A percentile compares a stretch with the other conserved stretches of the same genome.
phyloP scores from a whole-genome alignment of 2,113 vertebrate genomes.

The Trichechus manatus region DNA sequence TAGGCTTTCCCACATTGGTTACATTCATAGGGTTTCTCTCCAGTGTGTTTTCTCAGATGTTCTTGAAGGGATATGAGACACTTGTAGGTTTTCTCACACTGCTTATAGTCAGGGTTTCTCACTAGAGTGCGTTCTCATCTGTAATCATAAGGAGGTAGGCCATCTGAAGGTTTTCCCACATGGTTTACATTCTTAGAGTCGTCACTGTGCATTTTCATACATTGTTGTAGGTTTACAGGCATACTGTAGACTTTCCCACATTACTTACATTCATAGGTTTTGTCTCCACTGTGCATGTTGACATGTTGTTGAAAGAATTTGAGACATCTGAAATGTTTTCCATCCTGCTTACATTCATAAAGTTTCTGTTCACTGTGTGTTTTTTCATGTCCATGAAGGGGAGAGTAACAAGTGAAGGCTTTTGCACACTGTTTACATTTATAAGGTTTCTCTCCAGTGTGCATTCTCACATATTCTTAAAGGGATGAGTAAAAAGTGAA shows the following conservation, averaged over 20 bases:
- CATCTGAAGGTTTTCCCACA: slow-evolving; percentile 58
- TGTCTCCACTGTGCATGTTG: neutral
- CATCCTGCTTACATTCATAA: neutral
- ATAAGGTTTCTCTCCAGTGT: neutral
- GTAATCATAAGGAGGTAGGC: slow-evolving; percentile 14
- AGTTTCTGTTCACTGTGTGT: neutral
- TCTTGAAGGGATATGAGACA: neutral
- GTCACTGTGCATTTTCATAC: too few species aligned
- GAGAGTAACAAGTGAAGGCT: neutral
- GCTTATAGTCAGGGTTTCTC: slow-evolving; percentile 47
- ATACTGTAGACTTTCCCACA: neutral
- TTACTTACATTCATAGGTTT: neutral
- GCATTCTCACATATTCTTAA: neutral
- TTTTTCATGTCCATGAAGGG: neutral
- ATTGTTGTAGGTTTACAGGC: too few species aligned
- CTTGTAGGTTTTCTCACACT: slow-evolving; percentile 38
- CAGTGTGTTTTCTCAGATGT: neutral
- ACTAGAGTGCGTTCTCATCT: neutral
- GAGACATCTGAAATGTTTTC: neutral
- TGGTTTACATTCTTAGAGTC: slow-evolving; percentile 44
- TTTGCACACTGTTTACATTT: neutral
- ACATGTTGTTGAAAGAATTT: neutral
- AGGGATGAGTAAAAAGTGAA: neutral
- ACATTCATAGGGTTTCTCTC: neutral
- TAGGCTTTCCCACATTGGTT: slow-evolving; percentile 56